Evolutionary conservation across 2,113 vertebrate species (phyloP).

Genomic region (Pterophyllum scalare): DNA sequence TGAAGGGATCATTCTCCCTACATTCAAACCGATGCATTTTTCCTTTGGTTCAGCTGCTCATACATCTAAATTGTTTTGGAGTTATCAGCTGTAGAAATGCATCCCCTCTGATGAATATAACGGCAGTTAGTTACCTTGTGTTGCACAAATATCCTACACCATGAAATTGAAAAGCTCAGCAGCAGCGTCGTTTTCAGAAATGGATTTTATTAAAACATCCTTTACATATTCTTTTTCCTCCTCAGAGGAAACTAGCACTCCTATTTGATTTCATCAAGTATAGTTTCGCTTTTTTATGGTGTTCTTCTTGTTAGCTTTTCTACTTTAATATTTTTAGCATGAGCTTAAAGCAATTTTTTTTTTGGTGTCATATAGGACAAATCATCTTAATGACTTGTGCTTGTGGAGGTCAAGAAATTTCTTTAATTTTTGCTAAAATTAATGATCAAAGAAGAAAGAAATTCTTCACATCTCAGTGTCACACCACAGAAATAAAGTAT

Average conservation of each 20-base stretch:
- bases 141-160: too few species aligned
- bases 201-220: neutral
- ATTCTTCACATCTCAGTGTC: neutral
- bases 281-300: neutral
- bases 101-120: too few species aligned
- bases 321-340: neutral
- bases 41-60: too few species aligned
- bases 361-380: neutral
- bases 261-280: neutral
- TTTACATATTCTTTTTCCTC: neutral
- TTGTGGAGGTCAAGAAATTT: neutral
- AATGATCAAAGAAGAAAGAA: conserved; percentile 26
- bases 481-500: neutral
- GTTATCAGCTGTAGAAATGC: too few species aligned
- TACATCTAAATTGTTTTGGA: too few species aligned
- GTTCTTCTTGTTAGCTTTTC: neutral
- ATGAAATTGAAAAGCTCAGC: too few species aligned
- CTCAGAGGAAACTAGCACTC: neutral
- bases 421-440: neutral
- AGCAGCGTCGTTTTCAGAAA: too few species aligned
- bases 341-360: neutral
- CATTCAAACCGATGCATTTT: too few species aligned
- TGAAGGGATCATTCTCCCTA: too few species aligned
- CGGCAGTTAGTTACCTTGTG: too few species aligned
- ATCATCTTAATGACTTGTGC: neutral